A percentile compares a stretch with the other conserved stretches of the same genome.
Conservation (phyloP, 2,888 invertebrate genomes). For the Sicus ferrugineus region DNA sequence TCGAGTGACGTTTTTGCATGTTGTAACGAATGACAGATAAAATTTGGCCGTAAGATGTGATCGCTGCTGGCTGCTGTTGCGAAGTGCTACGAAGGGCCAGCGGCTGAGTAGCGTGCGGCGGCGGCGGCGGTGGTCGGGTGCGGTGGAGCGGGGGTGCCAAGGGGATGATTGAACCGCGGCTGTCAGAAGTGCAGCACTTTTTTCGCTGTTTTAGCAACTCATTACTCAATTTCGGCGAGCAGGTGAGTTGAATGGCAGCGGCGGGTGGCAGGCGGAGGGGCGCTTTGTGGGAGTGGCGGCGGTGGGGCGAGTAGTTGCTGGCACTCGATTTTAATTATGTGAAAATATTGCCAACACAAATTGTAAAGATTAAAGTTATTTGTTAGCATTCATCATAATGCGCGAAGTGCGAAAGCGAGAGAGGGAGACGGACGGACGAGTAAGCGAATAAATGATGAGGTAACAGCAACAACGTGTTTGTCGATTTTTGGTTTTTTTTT, state of each 20-base stretch:
- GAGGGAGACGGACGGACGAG: too few relatives aligned
- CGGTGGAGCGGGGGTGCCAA: background rate
- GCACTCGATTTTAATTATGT: constrained; percentile 11
- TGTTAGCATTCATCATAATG: constrained; percentile 28
- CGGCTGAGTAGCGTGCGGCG: too few relatives aligned
- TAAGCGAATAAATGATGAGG: too few relatives aligned
- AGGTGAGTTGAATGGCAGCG: background rate
- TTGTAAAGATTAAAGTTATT: constrained; percentile 29
- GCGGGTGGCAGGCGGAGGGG: background rate
- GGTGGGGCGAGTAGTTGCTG: background rate
- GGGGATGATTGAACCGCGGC: too few relatives aligned
- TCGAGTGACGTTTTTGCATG: background rate
- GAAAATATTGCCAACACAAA: constrained; percentile 23
- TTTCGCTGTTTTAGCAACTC: constrained; percentile 33
- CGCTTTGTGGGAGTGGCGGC: background rate
- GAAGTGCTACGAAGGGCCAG: too few relatives aligned
- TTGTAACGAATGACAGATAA: constrained; percentile 16
- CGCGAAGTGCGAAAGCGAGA: too few relatives aligned
- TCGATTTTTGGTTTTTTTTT: background rate
- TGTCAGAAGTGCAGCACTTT: constrained; percentile 8
- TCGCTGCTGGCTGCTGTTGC: too few relatives aligned
- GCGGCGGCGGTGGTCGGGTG: too few relatives aligned
- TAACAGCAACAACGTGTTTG: too few relatives aligned
- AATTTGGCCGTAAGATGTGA: constrained; percentile 28
- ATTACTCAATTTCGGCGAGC: constrained; percentile 37